These are phyloP conservation scores for Toxotes jaculatrix DNA, from an alignment of 2,113 vertebrate genomes.

Conservation along the genomic window DNA sequence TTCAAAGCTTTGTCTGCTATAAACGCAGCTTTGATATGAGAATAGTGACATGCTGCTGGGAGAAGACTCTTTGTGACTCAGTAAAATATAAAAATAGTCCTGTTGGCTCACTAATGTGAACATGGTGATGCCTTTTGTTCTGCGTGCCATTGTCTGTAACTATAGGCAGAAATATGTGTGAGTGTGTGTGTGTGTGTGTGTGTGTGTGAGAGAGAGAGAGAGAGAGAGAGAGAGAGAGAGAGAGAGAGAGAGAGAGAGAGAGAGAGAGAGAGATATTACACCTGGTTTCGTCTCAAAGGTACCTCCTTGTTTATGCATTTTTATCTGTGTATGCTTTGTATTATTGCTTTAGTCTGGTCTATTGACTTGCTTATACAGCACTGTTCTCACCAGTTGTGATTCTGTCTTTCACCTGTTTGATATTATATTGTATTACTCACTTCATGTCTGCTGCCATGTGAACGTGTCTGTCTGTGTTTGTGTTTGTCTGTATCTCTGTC, in stretches of 20 bases:
- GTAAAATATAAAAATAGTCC: slow-evolving; percentile 77
- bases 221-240: no score
- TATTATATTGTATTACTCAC: slow-evolving; percentile 76
- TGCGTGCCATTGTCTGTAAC: slow-evolving; percentile 58
- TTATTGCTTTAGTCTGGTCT: slow-evolving; percentile 47
- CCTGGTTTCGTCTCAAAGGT: slow-evolving; percentile 51
- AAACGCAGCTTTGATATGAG: slow-evolving; percentile 81
- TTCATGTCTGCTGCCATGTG: slow-evolving; percentile 64
- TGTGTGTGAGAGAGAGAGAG: no score
- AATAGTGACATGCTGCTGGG: slow-evolving; percentile 76
- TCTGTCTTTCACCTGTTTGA: slow-evolving; percentile 74
- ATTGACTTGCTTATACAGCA: slow-evolving; percentile 63
- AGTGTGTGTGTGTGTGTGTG: no score
- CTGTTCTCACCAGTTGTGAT: slow-evolving; percentile 66
- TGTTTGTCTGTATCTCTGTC: slow-evolving; percentile 65
- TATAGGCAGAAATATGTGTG: slow-evolving; percentile 46
- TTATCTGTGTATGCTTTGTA: slow-evolving; percentile 47
- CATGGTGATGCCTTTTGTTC: slow-evolving; percentile 74
- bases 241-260: neutral
- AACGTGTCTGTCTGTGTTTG: slow-evolving; percentile 72
- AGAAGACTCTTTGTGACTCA: slow-evolving; percentile 80
- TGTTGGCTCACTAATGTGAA: slow-evolving; percentile 73
- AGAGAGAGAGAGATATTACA: slow-evolving; percentile 48
- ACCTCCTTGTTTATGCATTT: slow-evolving; percentile 40
- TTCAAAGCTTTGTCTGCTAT: slow-evolving; percentile 79